Evolutionary conservation across 35 echinoderm and acorn worm species (phyloP).

Genomic region (Anneissia japonica): DNA sequence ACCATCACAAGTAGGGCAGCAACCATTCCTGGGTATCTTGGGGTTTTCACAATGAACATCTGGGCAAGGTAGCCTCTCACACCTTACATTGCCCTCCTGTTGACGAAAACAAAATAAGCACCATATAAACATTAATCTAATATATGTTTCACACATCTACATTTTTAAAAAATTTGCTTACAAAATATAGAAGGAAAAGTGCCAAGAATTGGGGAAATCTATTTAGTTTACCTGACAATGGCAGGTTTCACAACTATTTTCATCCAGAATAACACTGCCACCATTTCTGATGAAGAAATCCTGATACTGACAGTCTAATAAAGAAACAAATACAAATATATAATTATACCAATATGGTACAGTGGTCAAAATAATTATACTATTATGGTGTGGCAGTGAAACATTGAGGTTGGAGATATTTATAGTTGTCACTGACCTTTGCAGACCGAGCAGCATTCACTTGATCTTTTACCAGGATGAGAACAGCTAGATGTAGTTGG

Average conservation of each 20-base stretch:
- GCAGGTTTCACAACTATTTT: background rate
- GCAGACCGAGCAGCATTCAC: conserved; percentile 52
- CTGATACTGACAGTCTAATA: background rate
- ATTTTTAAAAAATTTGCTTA: background rate
- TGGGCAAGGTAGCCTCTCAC: conserved; percentile 48
- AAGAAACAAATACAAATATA: too few species aligned
- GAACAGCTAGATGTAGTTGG: conserved; percentile 7
- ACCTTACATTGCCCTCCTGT: conserved; percentile 77
- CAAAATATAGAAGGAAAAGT: background rate
- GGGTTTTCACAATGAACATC: conserved; percentile 39
- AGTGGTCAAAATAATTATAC: too few species aligned
- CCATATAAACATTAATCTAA: too few species aligned
- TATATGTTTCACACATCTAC: too few species aligned
- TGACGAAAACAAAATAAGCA: too few species aligned
- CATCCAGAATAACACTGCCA: background rate
- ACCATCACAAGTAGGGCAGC: conserved; percentile 85
- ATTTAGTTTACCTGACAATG: background rate
- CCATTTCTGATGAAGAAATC: background rate
- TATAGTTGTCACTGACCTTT: conserved; percentile 42
- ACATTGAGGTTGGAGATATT: background rate
- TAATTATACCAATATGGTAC: too few species aligned
- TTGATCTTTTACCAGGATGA: conserved; percentile 3
- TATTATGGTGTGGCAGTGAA: too few species aligned
- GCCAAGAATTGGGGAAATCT: background rate
- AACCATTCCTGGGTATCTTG: conserved; percentile 35